Evolutionary conservation across 1,140 invertebrate species (phyloP), one percentile per base, ranked within the genome.

Genomic region (Whitmania pigra): DNA sequence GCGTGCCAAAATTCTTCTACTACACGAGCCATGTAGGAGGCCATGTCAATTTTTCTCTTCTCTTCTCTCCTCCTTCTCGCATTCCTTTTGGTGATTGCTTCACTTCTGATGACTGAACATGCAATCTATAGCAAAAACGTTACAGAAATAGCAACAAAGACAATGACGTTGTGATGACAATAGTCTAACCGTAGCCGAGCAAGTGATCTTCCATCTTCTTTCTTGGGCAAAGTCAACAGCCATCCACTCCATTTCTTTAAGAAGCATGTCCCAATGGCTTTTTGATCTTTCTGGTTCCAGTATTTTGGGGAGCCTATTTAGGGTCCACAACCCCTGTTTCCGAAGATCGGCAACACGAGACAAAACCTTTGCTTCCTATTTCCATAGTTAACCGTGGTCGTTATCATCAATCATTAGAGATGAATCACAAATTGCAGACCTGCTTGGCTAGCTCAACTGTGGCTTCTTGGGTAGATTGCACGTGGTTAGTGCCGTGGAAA

Each of bases 231-330:
- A 97, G 83, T 99, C 95, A 53, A 91, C 90, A 53, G 94, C 92
- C 71, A 99, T 84, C 96, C 96, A 99, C 27, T 90, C 89, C 92
- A 98, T 97, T 83, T 99, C 96, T 81, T 98, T 96, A 17, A 99
- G 82, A 67, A 99, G 85, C 82, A 94, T 99, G 81, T 99, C 95
- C 94, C 94, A 97, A 80, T 99, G 95, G 22, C 90, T 88, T 85
- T 97, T 97, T n/a, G 87, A 84, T 76, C 93, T 85, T 55, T 88
- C 86, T 72, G 92, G 90, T 83, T 97, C 94, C 78, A 92, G 88
- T 29, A 94, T 86, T 84, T 95, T 94, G 2, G 93, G 93, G 78
- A 97, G 84, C 75, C 93, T 85, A 80, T 89, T 88, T 78, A 93
- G 90, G 63, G 91, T 89, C 94, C 94, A 97, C 76, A 97, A 83